Base-by-base conservation (phyloP, 2,888 invertebrate species). In the Agrochola circellaris region DNA sequence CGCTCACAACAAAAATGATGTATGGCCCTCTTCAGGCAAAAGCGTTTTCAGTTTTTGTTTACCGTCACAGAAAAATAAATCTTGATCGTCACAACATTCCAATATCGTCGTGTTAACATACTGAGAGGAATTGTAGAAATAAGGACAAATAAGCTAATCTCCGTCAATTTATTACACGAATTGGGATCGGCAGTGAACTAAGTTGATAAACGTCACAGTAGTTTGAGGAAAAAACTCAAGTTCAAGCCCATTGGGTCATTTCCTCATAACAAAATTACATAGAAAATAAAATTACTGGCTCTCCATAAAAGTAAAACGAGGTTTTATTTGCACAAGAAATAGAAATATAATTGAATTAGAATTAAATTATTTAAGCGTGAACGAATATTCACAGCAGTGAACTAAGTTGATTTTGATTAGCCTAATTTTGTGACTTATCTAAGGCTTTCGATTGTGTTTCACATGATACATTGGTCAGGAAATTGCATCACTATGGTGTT, bases 141-240 rank as follows among this genome's bases (percentile, higher is more conserved):
- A 78, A 60, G 38, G 61, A 62, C 61, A 79, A 76, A 82, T 78
- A 58, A 67, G 34, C 54, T 75, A 74, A 82, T 84, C 54, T 69
- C 62, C 62, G n/a, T 51, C 42, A 66, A 71, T 79, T 77, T 77
- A 61, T 70, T 70, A 80, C 17, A 42, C 11, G 65, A 77, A 73
- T 83, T 64, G 13, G 45, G 23, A 71, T 60, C 34, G 9, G 34
- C 38, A 42, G 34, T 34, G 20, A 67, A 54, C 1, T 51, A 56
- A 72, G 42, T 73, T 61, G 65, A 75, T 80, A 80, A 67, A 70
- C 56, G 20, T 15, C 5, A 9, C 20, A 45, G 13, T 61, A 38
- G 23, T 38, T 70, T 26, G 11, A 78, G 75, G 77, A 72, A 77
- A 79, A 72, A 9, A 20, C 15, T 79, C 11, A 54, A 79, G 20